These are phyloP conservation scores for Nemotelus pantherinus DNA, from an alignment of 2,888 invertebrate genomes.

Conservation along the genomic window DNA sequence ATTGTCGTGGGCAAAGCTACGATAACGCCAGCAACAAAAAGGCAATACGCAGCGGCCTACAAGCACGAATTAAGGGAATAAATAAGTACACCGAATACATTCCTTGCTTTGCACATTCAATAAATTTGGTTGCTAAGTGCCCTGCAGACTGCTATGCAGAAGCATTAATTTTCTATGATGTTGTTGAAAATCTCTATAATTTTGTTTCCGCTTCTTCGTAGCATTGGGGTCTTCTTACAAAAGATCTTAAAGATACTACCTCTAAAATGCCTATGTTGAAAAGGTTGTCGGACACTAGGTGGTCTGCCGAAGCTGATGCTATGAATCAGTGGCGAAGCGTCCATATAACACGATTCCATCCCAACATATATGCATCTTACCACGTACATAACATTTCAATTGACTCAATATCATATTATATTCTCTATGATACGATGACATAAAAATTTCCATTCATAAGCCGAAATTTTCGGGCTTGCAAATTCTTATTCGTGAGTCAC, in stretches of 20 bases:
- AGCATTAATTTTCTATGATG: constrained; percentile 21
- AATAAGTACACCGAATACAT: constrained; percentile 56
- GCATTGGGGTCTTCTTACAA: constrained; percentile 39
- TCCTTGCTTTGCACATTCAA: constrained; percentile 56
- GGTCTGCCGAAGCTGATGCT: constrained; percentile 43
- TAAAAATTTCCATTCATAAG: too few relatives aligned
- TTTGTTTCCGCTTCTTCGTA: constrained; percentile 45
- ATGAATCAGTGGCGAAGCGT: background rate
- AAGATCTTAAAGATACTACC: constrained; percentile 1
- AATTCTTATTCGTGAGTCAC: too few relatives aligned
- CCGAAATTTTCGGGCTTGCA: too few relatives aligned
- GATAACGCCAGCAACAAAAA: constrained; percentile 56
- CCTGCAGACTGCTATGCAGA: constrained; percentile 24
- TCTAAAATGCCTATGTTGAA: constrained; percentile 13
- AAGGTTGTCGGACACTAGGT: constrained; percentile 27
- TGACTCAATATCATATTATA: too few relatives aligned
- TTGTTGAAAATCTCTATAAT: constrained; percentile 39
- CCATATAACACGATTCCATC: too few relatives aligned
- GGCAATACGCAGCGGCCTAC: constrained; percentile 56
- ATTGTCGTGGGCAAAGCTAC: constrained; percentile 45
- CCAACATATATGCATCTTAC: too few relatives aligned
- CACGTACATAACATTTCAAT: too few relatives aligned
- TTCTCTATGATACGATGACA: too few relatives aligned
- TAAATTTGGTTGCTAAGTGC: constrained; percentile 55
- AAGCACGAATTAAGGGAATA: constrained; percentile 55